Evolutionary conservation across 1,140 invertebrate species (phyloP).

Genomic region (Phthorimaea operculella): DNA sequence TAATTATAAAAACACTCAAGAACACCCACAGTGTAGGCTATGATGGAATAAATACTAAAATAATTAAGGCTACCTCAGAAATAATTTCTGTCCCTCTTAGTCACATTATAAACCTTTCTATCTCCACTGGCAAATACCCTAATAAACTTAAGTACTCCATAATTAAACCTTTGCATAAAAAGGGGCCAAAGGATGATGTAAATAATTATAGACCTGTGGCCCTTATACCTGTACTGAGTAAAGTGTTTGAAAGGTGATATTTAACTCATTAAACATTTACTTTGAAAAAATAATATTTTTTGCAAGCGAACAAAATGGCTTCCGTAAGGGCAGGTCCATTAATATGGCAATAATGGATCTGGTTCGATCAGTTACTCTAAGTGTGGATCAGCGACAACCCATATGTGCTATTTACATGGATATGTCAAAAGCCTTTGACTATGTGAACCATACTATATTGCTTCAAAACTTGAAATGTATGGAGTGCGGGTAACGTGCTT

Average conservation of each 20-base stretch:
- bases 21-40: conserved; percentile 13
- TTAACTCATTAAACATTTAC: neutral
- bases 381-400: neutral
- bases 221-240: conserved; percentile 7
- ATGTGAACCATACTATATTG: neutral
- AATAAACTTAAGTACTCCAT: conserved; percentile 6
- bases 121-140: neutral
- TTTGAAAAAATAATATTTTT: conserved; percentile 9
- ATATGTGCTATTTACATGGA: neutral
- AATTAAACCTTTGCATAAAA: conserved; percentile 10
- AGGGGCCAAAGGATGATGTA: conserved; percentile 1
- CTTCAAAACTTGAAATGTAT: neutral
- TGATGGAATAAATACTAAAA: conserved; percentile 12
- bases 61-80: conserved; percentile 10
- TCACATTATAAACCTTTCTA: conserved; percentile 5
- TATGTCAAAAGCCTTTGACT: neutral
- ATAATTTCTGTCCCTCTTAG: neutral
- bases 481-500: neutral
- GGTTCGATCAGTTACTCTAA: neutral
- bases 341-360: neutral
- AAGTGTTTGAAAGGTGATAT: conserved; percentile 13
- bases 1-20: conserved; percentile 11
- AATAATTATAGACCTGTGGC: conserved; percentile 7
- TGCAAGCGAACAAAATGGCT: conserved; percentile 3
- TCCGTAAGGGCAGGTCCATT: neutral